Evolutionary conservation across 2,888 invertebrate genomes (phyloP).

Genomic region (Nomada lathburiana): DNA sequence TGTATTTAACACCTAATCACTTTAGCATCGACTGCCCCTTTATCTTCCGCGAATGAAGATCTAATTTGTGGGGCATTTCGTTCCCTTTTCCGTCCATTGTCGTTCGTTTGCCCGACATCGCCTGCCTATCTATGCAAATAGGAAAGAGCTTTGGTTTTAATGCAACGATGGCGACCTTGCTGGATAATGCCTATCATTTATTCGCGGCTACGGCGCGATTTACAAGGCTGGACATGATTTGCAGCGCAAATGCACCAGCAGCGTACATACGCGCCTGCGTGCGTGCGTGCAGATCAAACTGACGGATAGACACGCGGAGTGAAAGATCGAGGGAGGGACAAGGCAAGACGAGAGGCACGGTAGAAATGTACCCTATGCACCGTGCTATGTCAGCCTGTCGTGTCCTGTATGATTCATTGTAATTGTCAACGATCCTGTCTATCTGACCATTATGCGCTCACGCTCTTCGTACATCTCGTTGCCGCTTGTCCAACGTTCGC

Average conservation of each 20-base stretch:
- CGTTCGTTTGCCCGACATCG: constrained; percentile 36
- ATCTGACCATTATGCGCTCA: constrained; percentile 58
- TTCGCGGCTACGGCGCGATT: constrained; percentile 60
- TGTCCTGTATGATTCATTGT: constrained; percentile 79
- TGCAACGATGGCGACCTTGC: constrained; percentile 44
- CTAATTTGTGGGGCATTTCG: neutral
- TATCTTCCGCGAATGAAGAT: neutral
- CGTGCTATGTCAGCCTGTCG: constrained; percentile 57
- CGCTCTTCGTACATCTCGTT: constrained; percentile 33
- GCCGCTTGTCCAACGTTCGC: constrained; percentile 55
- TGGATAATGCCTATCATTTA: constrained; percentile 70
- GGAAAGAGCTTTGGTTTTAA: constrained; percentile 33
- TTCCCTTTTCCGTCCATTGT: constrained; percentile 29
- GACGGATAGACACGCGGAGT: constrained; percentile 3
- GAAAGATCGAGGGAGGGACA: constrained; percentile 10
- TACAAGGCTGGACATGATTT: constrained; percentile 66
- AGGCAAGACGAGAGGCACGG: constrained; percentile 26
- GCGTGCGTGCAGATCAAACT: constrained; percentile 21
- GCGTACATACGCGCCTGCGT: neutral
- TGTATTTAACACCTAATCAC: neutral
- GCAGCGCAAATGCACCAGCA: constrained; percentile 59
- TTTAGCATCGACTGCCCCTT: neutral
- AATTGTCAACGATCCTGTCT: constrained; percentile 77
- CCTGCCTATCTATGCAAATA: constrained; percentile 56
- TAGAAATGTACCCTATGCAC: constrained; percentile 42